phyloP scores from a whole-genome alignment of 1,140 invertebrate genomes.

The Carposina sasakii region DNA sequence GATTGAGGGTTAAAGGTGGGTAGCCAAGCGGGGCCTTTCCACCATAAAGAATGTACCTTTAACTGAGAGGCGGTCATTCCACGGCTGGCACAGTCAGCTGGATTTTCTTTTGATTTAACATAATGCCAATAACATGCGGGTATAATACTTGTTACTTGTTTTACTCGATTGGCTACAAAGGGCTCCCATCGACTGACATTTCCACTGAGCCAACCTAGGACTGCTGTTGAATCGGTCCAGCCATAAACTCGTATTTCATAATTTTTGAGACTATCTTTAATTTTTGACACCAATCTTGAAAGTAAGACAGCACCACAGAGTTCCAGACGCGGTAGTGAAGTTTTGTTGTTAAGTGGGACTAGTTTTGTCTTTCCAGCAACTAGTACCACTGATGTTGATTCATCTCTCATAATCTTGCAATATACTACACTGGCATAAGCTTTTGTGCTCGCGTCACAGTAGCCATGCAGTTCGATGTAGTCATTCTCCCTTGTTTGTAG shows the following conservation, averaged over 20 bases:
- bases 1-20: too few species aligned
- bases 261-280: constrained; percentile 13
- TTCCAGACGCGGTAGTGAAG: constrained; percentile 61
- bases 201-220: background rate
- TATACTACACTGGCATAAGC: constrained; percentile 24
- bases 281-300: constrained; percentile 31
- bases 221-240: constrained; percentile 18
- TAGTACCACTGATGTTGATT: constrained; percentile 13
- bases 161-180: background rate
- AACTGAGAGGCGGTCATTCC: background rate
- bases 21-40: too few species aligned
- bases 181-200: background rate
- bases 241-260: constrained; percentile 11
- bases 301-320: constrained; percentile 52
- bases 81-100: background rate
- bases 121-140: background rate
- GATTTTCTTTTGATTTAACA: background rate
- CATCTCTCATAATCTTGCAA: constrained; percentile 20
- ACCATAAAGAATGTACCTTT: background rate
- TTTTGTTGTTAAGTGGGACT: constrained; percentile 45
- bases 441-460: constrained; percentile 15
- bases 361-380: constrained; percentile 51
- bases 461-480: constrained; percentile 19
- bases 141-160: background rate
- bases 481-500: background rate